A percentile compares a stretch with the other conserved stretches of the same genome.
These are phyloP conservation scores for Vidua chalybeata DNA, from an alignment of 2,113 vertebrate species.

Conservation along the genomic window DNA sequence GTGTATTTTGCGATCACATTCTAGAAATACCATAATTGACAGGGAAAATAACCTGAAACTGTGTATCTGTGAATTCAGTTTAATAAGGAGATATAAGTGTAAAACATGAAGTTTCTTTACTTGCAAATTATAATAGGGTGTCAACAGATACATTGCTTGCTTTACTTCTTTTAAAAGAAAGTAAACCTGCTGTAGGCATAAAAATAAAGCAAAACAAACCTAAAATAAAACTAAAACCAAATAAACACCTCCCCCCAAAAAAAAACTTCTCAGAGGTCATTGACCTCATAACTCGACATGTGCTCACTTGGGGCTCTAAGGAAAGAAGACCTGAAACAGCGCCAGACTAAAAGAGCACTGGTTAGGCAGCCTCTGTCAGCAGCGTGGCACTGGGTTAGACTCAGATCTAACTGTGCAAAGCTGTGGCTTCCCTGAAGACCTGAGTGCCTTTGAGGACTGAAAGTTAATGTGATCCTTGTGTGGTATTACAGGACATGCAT, in stretches of 20 bases:
- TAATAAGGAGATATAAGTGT: background rate
- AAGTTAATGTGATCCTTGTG: background rate
- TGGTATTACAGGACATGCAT: background rate
- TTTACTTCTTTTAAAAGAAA: background rate
- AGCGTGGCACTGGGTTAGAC: background rate
- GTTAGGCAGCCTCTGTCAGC: background rate
- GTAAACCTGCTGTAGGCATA: background rate
- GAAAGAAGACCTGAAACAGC: background rate
- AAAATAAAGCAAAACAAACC: background rate
- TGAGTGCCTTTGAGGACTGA: background rate
- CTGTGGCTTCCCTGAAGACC: background rate
- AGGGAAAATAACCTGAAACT: background rate
- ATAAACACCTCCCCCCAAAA: accelerated
- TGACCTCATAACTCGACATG: background rate
- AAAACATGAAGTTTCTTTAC: background rate
- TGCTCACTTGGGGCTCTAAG: background rate
- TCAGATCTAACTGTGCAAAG: background rate
- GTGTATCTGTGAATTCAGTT: background rate
- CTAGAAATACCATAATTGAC: background rate
- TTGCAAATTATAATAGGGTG: background rate
- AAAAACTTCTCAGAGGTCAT: background rate
- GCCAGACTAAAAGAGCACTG: background rate
- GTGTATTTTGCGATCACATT: background rate
- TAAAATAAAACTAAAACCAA: background rate
- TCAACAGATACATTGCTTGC: background rate